Evolutionary conservation across 2,797 vertebrate species (phyloP), one percentile per base, ranked within the genome.

Genomic region (Phataginus tetradactyla): DNA sequence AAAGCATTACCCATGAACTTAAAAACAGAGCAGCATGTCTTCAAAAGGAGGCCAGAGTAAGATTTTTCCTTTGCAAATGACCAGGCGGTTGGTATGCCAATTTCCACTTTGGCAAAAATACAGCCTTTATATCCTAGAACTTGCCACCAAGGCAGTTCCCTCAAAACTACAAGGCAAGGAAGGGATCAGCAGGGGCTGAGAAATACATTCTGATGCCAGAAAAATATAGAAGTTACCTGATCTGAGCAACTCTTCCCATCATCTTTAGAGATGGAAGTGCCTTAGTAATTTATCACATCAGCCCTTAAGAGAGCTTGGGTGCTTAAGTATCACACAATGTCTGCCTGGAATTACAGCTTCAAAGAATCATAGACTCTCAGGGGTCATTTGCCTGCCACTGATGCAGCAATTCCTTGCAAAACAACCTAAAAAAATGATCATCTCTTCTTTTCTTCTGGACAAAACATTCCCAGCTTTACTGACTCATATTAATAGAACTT

Each of bases 1-100:
- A 91, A 97, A 92, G 80, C 51, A 97, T 93, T 90, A 91, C n/a
- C 83, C 72, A 72, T 95, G 75, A 96, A 94, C 90, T 94, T 95
- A 94, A 92, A 97, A 86, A 88, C 34, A 75, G 91, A 94, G 63
- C 61, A 1, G 25, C 11, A 87, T 51, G 94, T 66, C 64, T 94
- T 94, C 61, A 69, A 96, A 97, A 88, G 84, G 79, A 75, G 86
- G 72, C 7, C 49, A 92, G 27, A 84, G 4, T 94, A 91, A 74
- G 11, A 45, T 72, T 86, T 95, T 89, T 69, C 53, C 37, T 92
- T 90, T 86, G 64, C 63, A 90, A 86, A 81, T 25, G 45, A 77
- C 29, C 59, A 86, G 59, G 68, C 29, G 86, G 39, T 68, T 77
- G 91, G 74, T 66, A 93, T 4, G 27, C 15, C 0, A 0, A 90